Conservation (phyloP, 1,140 invertebrate species). For the roundworm (Caenorhabditis elegans) region WBcel235 BX284602.5:14589001-14589500, state of each 20-base stretch:
- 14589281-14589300: neutral
- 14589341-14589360: slow-evolving; percentile 20
- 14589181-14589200: neutral
- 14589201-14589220: neutral
- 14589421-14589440: neutral
- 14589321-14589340: neutral
- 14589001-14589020: neutral
- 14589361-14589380: neutral
- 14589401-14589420: slow-evolving; percentile 15
- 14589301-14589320: neutral
- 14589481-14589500: neutral
- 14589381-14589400: neutral
- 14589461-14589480: neutral
- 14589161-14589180: neutral
- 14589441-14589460: neutral
- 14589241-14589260: neutral
- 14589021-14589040: neutral
- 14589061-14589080: too few relatives aligned
- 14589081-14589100: neutral
- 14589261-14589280: neutral
- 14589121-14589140: slow-evolving; percentile 11
- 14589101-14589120: neutral
- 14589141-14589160: neutral
- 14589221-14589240: neutral
- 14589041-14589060: too few relatives aligned